Evolutionary conservation across 1,140 invertebrate genomes (phyloP), one percentile per base, ranked within the genome.

Genomic region (Venturia canescens): DNA sequence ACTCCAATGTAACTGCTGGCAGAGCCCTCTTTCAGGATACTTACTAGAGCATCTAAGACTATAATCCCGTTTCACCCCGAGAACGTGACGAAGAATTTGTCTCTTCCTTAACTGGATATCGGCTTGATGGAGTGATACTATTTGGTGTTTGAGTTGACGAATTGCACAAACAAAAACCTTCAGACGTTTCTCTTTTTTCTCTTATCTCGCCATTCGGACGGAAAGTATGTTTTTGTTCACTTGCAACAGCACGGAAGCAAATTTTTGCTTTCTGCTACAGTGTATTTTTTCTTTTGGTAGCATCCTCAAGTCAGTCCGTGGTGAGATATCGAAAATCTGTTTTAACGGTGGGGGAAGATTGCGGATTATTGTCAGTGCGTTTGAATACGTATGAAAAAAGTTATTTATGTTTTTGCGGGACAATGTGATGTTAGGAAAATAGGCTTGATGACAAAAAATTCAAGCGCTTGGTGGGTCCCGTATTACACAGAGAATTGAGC

Each of bases 31-130:
- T 31, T 76, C 53, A 66, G 63, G 57, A 76, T 63, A 13, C 48
- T 75, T 57, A 50, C 50, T 11, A 29, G 63, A 66, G 18, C 74
- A 57, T 76, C 74, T 76, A 63, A 76, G 50, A 76, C 74, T 38
- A 63, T 76, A 76, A 76, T 76, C 74, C 74, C 63, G 18, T 76
- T 76, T 63, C 74, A 76, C 74, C 74, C 74, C 74, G 74, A 63
- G 57, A 63, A 76, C 74, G 74, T 76, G 74, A 76, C 74, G 74
- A 76, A 76, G 74, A 76, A 76, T 76, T 76, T 76, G 74, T 76
- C 57, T 76, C 53, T 38, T 21, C 50, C 29, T 76, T 63, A 76
- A 76, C 74, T 29, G 29, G 74, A 60, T 76, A 75, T 76, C 74
- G 74, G 53, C 27, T 76, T 63, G 74, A 63, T 76, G 57, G 57